phyloP scores from a whole-genome alignment of 2,888 invertebrate species.

The Eristalinus sepulchralis region DNA sequence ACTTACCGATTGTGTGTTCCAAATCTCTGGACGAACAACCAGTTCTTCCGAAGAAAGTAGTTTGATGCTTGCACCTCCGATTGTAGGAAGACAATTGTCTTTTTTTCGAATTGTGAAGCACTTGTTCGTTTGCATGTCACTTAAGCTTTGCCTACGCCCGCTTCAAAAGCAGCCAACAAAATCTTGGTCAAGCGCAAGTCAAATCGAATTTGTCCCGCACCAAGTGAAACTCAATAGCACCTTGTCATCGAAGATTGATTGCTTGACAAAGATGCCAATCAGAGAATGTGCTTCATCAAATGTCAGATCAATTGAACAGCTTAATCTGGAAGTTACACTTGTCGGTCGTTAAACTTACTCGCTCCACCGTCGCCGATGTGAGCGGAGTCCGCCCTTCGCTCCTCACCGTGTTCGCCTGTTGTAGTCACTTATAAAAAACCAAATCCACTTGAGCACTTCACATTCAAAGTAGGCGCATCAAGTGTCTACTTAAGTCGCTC shows the following conservation, averaged over 20 bases:
- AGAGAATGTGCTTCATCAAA: not conserved
- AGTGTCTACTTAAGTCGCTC: slow-evolving; percentile 60
- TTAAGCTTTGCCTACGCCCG: not conserved
- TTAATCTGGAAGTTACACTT: slow-evolving; percentile 8
- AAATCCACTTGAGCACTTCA: slow-evolving; percentile 57
- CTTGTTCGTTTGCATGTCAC: not conserved
- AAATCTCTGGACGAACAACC: too few relatives aligned
- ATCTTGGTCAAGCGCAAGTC: not conserved
- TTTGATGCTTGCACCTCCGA: not conserved
- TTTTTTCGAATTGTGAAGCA: not conserved
- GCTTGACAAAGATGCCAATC: not conserved
- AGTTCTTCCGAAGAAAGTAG: not conserved
- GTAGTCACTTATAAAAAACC: slow-evolving; percentile 31
- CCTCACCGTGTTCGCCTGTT: not conserved
- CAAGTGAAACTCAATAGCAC: not conserved
- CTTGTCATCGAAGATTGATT: not conserved
- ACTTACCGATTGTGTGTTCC: too few relatives aligned
- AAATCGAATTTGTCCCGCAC: not conserved
- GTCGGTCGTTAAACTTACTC: slow-evolving; percentile 41
- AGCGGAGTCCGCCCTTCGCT: not conserved
- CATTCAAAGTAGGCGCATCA: slow-evolving; percentile 54
- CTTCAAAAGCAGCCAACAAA: not conserved
- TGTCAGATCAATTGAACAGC: not conserved
- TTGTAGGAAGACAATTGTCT: not conserved
- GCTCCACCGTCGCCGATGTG: slow-evolving; percentile 15